These are phyloP conservation scores for Orientallactaga sibirica DNA, from an alignment of 2,797 vertebrate species.

Conservation along the genomic window DNA sequence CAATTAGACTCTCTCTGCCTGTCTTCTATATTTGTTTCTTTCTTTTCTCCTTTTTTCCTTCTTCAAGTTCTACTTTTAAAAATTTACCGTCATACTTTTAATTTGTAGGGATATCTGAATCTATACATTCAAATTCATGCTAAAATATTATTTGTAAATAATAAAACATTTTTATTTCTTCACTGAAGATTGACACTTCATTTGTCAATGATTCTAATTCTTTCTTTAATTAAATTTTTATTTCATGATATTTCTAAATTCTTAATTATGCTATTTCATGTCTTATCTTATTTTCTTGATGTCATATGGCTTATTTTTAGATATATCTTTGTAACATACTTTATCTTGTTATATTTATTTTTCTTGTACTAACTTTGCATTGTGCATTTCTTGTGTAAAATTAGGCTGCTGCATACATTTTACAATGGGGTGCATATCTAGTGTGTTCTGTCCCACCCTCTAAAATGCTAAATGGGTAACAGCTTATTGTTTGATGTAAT, in stretches of 20 bases:
- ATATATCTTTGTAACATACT: neutral
- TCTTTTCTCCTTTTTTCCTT: too few relatives aligned
- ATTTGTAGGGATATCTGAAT: neutral
- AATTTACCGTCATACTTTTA: neutral
- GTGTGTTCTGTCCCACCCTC: neutral
- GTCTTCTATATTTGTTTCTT: neutral
- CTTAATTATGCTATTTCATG: conserved; percentile 3
- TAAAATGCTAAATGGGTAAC: neutral
- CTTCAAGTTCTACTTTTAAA: neutral
- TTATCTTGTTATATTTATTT: neutral
- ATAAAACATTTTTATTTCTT: neutral
- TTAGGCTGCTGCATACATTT: neutral
- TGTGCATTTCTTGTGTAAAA: neutral
- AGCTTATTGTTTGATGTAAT: neutral
- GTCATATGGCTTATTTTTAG: neutral
- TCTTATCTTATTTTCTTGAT: neutral
- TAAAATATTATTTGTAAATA: neutral
- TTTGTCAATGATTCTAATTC: neutral
- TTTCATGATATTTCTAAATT: neutral
- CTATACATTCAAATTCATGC: neutral
- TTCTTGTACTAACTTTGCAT: neutral
- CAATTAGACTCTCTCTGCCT: neutral
- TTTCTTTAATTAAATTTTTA: neutral
- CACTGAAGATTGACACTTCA: neutral
- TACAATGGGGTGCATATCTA: neutral